Conservation (phyloP, 1,140 invertebrate genomes). For the Lithobius niger region DNA sequence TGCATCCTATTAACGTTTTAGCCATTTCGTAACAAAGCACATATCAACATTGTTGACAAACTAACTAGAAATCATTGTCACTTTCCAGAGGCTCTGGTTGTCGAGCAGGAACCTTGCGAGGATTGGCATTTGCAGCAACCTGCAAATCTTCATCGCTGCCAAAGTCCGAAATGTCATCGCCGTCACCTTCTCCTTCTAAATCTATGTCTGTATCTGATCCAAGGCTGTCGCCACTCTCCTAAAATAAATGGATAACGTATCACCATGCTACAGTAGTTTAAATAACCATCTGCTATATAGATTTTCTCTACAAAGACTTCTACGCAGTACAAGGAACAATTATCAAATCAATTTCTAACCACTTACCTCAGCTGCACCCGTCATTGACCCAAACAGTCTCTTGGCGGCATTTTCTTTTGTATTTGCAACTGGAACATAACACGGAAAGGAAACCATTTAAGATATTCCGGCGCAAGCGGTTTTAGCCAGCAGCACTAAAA, state of each 20-base stretch:
- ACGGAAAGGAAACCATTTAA: too few species aligned
- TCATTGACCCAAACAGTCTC: conserved; percentile 23
- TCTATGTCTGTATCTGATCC: conserved; percentile 19
- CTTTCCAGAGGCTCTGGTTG: conserved; percentile 11
- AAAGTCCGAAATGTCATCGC: conserved; percentile 18
- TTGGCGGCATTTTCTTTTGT: background rate
- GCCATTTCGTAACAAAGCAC: too few species aligned
- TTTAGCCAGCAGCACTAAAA: too few species aligned
- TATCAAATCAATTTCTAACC: too few species aligned
- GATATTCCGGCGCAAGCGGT: too few species aligned
- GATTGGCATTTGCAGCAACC: conserved; percentile 11
- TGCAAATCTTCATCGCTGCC: conserved; percentile 19
- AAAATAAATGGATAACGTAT: background rate
- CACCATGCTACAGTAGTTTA: background rate
- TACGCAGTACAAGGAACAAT: too few species aligned
- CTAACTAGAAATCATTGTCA: conserved; percentile 19
- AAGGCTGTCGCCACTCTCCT: background rate
- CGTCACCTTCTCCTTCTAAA: conserved; percentile 20
- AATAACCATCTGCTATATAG: background rate
- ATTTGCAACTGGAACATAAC: too few species aligned
- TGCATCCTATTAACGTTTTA: too few species aligned
- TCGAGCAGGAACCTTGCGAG: background rate
- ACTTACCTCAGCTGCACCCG: too few species aligned
- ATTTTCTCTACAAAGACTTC: background rate
- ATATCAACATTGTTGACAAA: too few species aligned